Evolutionary conservation across 2,797 vertebrate genomes (phyloP), one percentile per base, ranked within the genome.

Genomic region (Microcaecilia unicolor): DNA sequence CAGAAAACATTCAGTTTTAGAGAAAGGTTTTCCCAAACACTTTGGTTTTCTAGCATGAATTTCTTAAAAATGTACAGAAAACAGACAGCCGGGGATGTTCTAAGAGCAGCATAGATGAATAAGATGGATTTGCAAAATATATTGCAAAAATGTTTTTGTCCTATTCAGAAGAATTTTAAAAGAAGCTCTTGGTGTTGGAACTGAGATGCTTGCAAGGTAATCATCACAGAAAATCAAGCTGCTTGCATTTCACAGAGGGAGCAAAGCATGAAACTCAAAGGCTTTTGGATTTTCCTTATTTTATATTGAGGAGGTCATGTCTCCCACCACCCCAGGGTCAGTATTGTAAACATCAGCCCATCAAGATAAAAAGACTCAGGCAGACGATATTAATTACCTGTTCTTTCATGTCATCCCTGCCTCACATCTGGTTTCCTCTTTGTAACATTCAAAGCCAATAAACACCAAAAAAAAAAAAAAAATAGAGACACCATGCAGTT

Each of bases 361-460:
- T 83, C 59, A 51, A 78, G 83, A 89, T 84, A 83, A 85, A 80
- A 81, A 69, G 50, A 64, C 54, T 31, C 49, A 55, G 44, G 60
- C 76, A 86, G 78, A 83, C 65, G 65, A 74, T 77, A 75, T 74
- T 70, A 76, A 83, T 86, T 83, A 87, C 76, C 76, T 67, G 53
- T 61, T 48, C 73, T 81, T 79, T 80, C 76, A 79, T 66, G 78
- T 72, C 70, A 61, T 60, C 67, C 62, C 26, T 27, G 57, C 49
- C 64, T 79, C 80, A 76, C 83, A 88, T 86, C 80, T 89, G 84
- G 65, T 73, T 78, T 71, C 66, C 41, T 70, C 69, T 63, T 49
- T 64, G 53, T 48, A 51, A 58, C 65, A 55, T 70, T 65, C 51
- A 70, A 70, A 70, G 61, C 65, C 78, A 80, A 74, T 74, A 70